phyloP scores from a whole-genome alignment of 1,140 invertebrate species.

The Caenorhabditis tropicalis region DNA sequence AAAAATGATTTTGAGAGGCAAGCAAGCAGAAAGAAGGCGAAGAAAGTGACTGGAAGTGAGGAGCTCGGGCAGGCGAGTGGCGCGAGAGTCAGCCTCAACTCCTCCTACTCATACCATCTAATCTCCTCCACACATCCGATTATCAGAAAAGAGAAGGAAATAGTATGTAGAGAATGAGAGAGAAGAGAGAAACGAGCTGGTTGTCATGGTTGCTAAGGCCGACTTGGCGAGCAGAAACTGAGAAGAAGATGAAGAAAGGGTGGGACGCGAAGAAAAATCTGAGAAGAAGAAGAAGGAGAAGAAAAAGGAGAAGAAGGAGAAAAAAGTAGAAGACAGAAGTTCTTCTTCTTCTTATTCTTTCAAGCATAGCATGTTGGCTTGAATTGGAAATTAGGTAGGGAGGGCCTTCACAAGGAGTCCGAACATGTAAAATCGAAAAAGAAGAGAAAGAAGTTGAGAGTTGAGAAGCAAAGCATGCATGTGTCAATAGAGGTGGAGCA shows the following conservation, averaged over 20 bases:
- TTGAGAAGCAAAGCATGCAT: conserved; percentile 8
- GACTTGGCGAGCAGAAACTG: background rate
- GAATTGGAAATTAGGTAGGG: conserved; percentile 18
- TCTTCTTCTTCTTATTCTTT: background rate
- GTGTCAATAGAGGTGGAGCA: conserved; percentile 35
- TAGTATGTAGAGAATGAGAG: background rate
- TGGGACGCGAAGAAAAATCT: background rate
- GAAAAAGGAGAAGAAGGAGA: background rate
- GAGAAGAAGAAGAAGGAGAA: conserved; percentile 4
- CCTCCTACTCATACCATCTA: conserved; percentile 33
- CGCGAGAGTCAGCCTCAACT: background rate
- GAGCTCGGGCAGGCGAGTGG: background rate
- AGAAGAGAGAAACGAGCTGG: background rate
- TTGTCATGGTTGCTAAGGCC: background rate
- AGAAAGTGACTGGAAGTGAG: conserved; percentile 5
- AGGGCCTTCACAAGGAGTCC: background rate
- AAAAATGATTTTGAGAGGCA: background rate
- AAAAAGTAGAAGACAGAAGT: background rate
- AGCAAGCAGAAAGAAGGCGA: background rate
- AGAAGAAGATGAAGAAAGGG: background rate
- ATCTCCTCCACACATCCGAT: conserved; percentile 31
- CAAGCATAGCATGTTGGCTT: conserved; percentile 16
- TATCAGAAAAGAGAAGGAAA: conserved; percentile 14
- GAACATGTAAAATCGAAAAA: background rate
- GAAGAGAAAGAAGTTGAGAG: conserved; percentile 4